A percentile compares a stretch with the other conserved stretches of the same genome.
Conservation (phyloP, 2,797 vertebrate species). For the Siniperca scherzeri region DNA sequence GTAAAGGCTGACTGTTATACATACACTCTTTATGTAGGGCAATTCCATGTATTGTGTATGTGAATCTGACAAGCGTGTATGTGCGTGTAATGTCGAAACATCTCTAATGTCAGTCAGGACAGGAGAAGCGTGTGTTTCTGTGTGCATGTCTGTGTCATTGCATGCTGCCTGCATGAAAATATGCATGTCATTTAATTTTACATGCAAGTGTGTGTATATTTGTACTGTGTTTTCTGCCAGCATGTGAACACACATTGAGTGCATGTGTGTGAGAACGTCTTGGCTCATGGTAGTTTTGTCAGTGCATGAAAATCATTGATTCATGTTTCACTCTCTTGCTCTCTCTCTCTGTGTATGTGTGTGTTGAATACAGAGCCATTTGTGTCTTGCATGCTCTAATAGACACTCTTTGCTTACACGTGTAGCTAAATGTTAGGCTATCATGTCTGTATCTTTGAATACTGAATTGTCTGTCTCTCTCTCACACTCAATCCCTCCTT, state of each 20-base stretch:
- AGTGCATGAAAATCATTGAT: constrained; percentile 78
- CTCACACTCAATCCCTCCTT: neutral
- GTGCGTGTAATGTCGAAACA: constrained; percentile 34
- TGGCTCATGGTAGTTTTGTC: constrained; percentile 61
- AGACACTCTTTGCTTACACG: constrained; percentile 47
- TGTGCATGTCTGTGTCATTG: constrained; percentile 56
- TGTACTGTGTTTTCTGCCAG: constrained; percentile 34
- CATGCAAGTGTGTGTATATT: constrained; percentile 5
- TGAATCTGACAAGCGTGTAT: constrained; percentile 26
- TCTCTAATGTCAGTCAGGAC: constrained; percentile 29
- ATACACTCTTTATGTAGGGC: neutral
- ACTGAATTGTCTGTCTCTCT: neutral
- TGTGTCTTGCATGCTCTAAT: constrained; percentile 48
- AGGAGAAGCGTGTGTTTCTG: constrained; percentile 31
- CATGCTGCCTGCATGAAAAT: constrained; percentile 60
- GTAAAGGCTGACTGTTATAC: neutral
- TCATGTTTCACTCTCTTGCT: constrained; percentile 58
- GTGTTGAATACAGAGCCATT: constrained; percentile 47
- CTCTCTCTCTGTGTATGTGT: constrained; percentile 21
- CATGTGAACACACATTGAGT: constrained; percentile 33
- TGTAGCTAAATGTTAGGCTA: constrained; percentile 46
- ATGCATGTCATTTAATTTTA: constrained; percentile 68
- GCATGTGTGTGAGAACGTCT: constrained; percentile 42
- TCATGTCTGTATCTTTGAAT: constrained; percentile 27
- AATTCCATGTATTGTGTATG: neutral